phyloP scores from a whole-genome alignment of 1,140 invertebrate species.

The Zaprionus kolodkinae region DNA sequence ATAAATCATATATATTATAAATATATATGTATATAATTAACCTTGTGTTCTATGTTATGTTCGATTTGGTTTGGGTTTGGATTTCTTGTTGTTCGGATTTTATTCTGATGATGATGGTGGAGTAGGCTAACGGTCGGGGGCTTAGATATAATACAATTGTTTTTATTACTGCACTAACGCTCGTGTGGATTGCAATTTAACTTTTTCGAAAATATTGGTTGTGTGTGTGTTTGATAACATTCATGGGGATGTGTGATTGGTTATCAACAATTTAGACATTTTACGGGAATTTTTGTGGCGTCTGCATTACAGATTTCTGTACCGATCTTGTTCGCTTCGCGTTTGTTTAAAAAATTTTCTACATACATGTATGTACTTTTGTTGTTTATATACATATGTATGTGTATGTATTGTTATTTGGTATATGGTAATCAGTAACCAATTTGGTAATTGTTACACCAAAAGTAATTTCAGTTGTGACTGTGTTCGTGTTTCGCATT shows the following conservation, averaged over 20 bases:
- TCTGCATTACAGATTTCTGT: not conserved
- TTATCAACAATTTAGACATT: slow-evolving; percentile 33
- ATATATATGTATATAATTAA: slow-evolving; percentile 66
- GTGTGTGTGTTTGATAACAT: slow-evolving; percentile 13
- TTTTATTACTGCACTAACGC: slow-evolving; percentile 66
- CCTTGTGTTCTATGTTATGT: slow-evolving; percentile 69
- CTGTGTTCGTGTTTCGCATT: not conserved
- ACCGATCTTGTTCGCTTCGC: not conserved
- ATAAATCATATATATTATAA: slow-evolving; percentile 32
- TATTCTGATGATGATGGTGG: slow-evolving; percentile 6
- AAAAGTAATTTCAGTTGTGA: not conserved
- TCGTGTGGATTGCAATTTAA: slow-evolving; percentile 54
- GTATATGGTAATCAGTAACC: not conserved
- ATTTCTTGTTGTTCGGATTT: slow-evolving; percentile 29
- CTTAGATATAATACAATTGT: slow-evolving; percentile 80
- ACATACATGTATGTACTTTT: slow-evolving; percentile 6
- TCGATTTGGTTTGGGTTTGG: slow-evolving; percentile 42
- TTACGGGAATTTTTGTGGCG: slow-evolving; percentile 3
- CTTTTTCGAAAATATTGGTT: slow-evolving; percentile 27
- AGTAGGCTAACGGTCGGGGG: not conserved
- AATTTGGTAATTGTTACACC: slow-evolving; percentile 21
- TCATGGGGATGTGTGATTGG: slow-evolving; percentile 4
- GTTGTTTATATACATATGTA: slow-evolving; percentile 20
- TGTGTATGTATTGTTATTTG: slow-evolving; percentile 15
- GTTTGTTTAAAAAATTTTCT: not conserved